These are phyloP conservation scores for Notocelia uddmanniana DNA, from an alignment of 2,888 invertebrate genomes.

Conservation along the genomic window DNA sequence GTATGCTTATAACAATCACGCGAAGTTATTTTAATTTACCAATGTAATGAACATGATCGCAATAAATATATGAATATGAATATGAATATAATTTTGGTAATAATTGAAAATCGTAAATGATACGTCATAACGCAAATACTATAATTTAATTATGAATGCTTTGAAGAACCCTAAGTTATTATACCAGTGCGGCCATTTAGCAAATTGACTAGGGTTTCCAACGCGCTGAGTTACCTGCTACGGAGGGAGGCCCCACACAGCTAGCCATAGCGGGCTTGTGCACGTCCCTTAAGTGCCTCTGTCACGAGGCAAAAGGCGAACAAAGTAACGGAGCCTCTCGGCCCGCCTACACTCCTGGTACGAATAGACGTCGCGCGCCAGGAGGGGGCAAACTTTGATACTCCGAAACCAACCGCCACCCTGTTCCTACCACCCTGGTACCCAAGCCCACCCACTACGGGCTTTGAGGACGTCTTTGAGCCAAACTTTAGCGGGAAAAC, in stretches of 20 bases:
- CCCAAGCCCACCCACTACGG: constrained; percentile 76
- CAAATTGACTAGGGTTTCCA: constrained; percentile 29
- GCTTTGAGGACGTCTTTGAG: constrained; percentile 85
- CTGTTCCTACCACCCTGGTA: constrained; percentile 72
- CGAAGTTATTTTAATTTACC: no score
- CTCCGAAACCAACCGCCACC: constrained; percentile 70
- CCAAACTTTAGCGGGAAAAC: constrained; percentile 81
- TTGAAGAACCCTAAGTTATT: not conserved
- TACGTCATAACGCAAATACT: not conserved
- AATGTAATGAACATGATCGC: no score
- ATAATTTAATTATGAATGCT: not conserved
- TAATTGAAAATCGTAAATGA: no score
- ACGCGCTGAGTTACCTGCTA: constrained; percentile 22
- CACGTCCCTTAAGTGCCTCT: constrained; percentile 83
- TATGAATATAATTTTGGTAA: no score
- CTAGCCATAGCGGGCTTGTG: constrained; percentile 69
- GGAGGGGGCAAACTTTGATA: constrained; percentile 81
- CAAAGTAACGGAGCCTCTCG: constrained; percentile 76
- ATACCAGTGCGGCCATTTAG: constrained; percentile 15
- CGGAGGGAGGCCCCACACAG: constrained; percentile 14
- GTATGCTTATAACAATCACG: no score
- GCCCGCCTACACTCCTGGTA: constrained; percentile 68
- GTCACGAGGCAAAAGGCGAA: constrained; percentile 84
- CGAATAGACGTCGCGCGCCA: constrained; percentile 74
- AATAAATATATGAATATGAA: no score